A percentile compares a stretch with the other conserved stretches of the same genome.
These are phyloP conservation scores for Labeo calbasu DNA, from an alignment of 2,797 vertebrate genomes.

Conservation along the genomic window DNA sequence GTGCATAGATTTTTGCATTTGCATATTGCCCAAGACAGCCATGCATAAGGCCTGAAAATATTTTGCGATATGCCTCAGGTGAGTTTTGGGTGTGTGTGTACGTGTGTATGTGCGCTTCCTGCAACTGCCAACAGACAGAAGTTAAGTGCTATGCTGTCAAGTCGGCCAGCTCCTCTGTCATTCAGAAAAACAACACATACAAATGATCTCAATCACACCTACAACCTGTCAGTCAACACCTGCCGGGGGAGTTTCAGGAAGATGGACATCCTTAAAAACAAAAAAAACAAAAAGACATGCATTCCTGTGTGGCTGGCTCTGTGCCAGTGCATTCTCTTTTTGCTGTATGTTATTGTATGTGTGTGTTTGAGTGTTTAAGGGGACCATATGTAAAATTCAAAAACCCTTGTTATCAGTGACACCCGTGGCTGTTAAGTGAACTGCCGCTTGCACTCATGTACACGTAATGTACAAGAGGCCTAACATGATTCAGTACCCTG, in stretches of 20 bases:
- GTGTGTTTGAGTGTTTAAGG: slow-evolving; percentile 1
- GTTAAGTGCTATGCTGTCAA: slow-evolving; percentile 50
- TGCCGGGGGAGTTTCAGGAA: slow-evolving; percentile 65
- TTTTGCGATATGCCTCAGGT: slow-evolving; percentile 18
- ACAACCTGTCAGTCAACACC: slow-evolving; percentile 67
- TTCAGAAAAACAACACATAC: slow-evolving; percentile 57
- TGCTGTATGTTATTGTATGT: slow-evolving; percentile 26
- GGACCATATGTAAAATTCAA: background rate
- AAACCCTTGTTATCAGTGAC: background rate
- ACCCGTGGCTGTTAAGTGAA: background rate
- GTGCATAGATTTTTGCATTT: slow-evolving; percentile 7
- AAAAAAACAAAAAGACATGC: background rate
- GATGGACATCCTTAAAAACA: slow-evolving; percentile 54
- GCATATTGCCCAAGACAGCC: slow-evolving; percentile 1
- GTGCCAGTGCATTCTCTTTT: slow-evolving; percentile 43
- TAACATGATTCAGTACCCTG: no score
- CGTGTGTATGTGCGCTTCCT: slow-evolving; percentile 26
- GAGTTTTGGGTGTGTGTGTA: slow-evolving; percentile 34
- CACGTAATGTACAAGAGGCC: no score
- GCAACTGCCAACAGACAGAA: slow-evolving; percentile 30
- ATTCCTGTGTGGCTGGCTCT: slow-evolving; percentile 53
- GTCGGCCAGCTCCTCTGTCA: slow-evolving; percentile 54
- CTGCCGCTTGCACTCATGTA: background rate
- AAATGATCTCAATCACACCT: slow-evolving; percentile 66
- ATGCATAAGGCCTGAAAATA: slow-evolving; percentile 39